A percentile compares a stretch with the other conserved stretches of the same genome.
phyloP scores from a whole-genome alignment of 2,888 invertebrate species.

The Macrophya alboannulata region DNA sequence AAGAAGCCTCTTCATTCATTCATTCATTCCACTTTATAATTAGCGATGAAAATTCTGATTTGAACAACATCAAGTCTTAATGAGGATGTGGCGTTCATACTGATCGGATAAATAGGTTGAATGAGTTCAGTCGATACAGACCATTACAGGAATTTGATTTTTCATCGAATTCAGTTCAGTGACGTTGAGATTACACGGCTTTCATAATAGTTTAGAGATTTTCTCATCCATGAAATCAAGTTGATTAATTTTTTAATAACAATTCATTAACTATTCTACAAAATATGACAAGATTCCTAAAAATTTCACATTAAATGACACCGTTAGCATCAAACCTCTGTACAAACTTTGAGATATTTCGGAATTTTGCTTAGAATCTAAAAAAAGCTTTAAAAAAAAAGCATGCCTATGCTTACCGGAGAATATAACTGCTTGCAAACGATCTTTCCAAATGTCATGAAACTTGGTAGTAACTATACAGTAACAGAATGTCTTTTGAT shows the following conservation, averaged over 20 bases:
- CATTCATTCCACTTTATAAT: background rate
- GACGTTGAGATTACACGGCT: background rate
- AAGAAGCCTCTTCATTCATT: conserved; percentile 60
- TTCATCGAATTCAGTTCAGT: background rate
- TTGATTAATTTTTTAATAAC: background rate
- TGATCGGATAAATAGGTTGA: background rate
- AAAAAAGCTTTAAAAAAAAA: no score
- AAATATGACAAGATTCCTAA: no score
- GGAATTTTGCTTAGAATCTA: no score
- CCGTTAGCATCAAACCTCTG: no score
- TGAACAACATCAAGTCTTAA: background rate
- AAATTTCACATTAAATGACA: no score
- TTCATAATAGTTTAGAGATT: background rate
- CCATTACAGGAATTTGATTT: background rate
- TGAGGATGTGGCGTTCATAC: background rate
- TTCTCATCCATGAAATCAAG: background rate
- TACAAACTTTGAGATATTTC: no score
- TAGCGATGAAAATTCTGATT: background rate
- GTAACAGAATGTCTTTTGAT: no score
- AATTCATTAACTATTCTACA: background rate
- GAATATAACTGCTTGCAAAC: background rate
- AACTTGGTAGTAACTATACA: background rate
- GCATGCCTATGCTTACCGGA: no score
- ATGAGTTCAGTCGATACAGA: background rate
- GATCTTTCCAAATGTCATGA: background rate